Conservation (phyloP, 2,113 vertebrate genomes). For the Halichoerus grypus region DNA sequence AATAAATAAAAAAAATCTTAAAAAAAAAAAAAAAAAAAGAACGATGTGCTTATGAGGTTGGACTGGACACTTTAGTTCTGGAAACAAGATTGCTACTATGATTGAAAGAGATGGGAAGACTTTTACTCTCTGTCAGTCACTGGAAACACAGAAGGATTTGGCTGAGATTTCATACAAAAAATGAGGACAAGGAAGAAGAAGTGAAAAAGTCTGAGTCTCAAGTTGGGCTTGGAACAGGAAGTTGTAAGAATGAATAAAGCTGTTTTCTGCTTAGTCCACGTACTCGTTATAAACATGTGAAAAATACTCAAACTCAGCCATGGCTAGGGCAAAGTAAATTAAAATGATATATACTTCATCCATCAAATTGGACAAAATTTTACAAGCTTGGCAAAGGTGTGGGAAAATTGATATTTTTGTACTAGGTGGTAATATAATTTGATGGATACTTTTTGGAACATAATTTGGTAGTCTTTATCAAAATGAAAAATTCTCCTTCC, state of each 20-base stretch:
- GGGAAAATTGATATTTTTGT: not conserved
- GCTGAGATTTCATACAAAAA: not conserved
- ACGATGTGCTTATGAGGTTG: not conserved
- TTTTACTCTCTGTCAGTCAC: not conserved
- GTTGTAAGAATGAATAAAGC: not conserved
- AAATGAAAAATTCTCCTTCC: constrained; percentile 35
- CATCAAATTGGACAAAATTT: not conserved
- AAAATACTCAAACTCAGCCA: not conserved
- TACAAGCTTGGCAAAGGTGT: not conserved
- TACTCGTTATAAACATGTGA: not conserved
- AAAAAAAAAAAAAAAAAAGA: not conserved
- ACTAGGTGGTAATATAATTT: not conserved
- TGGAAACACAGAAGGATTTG: not conserved
- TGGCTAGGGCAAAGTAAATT: not conserved
- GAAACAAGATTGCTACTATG: not conserved
- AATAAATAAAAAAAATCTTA: not conserved
- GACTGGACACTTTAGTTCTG: not conserved
- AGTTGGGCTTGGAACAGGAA: not conserved
- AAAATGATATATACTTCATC: not conserved
- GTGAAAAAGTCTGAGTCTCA: not conserved
- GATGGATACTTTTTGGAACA: not conserved
- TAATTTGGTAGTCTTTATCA: not conserved
- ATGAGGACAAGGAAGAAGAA: not conserved
- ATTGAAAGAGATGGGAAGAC: not conserved
- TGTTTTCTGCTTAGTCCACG: not conserved